Evolutionary conservation across 2,113 vertebrate genomes (phyloP), one percentile per base, ranked within the genome.

Genomic region (Colinus virginianus): DNA sequence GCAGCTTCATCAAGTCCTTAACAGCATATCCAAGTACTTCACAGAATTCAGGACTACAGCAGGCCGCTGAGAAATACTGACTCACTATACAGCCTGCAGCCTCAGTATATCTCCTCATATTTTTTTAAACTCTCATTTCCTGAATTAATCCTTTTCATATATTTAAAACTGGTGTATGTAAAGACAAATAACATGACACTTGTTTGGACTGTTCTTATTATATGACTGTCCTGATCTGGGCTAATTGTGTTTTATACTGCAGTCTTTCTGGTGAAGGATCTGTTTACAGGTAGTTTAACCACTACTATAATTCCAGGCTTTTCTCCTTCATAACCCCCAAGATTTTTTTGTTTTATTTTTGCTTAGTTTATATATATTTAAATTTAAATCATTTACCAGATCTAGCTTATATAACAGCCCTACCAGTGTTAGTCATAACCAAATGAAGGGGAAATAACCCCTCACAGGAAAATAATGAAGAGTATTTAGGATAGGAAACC

Each of bases 341-440:
- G 4, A 9, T 22, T 22, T 30, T 30, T 17, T 9, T 11, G 23
- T 40, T 36, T 30, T 11, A 30, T 17, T n/a, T 56, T 42, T 48
- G 3, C 3, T 66, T 34, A 25, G 32, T n/a, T 67, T 15, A 15
- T 48, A 25, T 59, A 28, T 32, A 71, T 67, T 68, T 20, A 62
- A 56, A 56, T 58, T 6, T 11, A 88, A 22, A 5, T 28, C 0
- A 56, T 69, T 77, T 77, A 23, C 45, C 23, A 69, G 17, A 23
- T 7, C 3, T 53, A 63, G 28, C 25, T 53, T n/a, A 51, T 13
- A 74, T 0, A 56, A 26, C 16, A 66, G 78, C 18, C 0, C 0
- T 13, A n/a, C 21, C 32, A 45, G 25, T 45, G 82, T 21, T 21
- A 2, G 1, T 23, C 34, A 20, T 32, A 59, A 72, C 58, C 0